These are phyloP conservation scores for Pimephales promelas DNA, from an alignment of 2,113 vertebrate species.

Conservation along the genomic window DNA sequence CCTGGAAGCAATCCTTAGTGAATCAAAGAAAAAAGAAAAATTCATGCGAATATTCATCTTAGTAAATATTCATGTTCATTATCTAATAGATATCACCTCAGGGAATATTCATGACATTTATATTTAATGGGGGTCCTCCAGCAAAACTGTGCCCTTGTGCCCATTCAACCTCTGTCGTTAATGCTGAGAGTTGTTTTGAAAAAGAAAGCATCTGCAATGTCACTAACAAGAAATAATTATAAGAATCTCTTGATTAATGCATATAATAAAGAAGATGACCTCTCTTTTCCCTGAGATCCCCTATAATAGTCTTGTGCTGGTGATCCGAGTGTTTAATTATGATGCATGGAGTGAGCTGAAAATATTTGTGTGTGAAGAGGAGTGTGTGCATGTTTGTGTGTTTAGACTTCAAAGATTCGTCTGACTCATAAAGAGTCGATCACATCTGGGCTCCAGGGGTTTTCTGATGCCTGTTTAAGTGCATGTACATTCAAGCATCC, in stretches of 20 bases:
- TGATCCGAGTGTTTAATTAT: conserved; percentile 57
- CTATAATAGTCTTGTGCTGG: conserved; percentile 47
- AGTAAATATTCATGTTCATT: background rate
- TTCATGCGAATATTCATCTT: background rate
- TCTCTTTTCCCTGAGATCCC: conserved; percentile 10
- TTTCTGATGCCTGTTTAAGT: conserved; percentile 1
- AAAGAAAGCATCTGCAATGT: background rate
- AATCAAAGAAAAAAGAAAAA: background rate
- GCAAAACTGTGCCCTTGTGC: background rate
- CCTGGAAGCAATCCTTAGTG: background rate
- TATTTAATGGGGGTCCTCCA: background rate
- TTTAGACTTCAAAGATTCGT: conserved; percentile 45
- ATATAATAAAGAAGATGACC: background rate
- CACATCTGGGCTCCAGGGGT: background rate
- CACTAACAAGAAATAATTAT: background rate
- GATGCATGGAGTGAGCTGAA: conserved; percentile 47
- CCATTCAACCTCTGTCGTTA: background rate
- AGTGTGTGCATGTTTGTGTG: conserved; percentile 12
- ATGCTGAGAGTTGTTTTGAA: background rate
- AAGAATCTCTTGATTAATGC: background rate
- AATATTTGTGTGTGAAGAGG: conserved; percentile 24
- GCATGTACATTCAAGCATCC: background rate
- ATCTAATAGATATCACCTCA: background rate
- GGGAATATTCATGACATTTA: background rate
- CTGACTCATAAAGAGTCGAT: conserved; percentile 32